These are phyloP conservation scores for Cremastinae sp. DNA, from an alignment of 2,888 invertebrate species.

Conservation along the genomic window DNA sequence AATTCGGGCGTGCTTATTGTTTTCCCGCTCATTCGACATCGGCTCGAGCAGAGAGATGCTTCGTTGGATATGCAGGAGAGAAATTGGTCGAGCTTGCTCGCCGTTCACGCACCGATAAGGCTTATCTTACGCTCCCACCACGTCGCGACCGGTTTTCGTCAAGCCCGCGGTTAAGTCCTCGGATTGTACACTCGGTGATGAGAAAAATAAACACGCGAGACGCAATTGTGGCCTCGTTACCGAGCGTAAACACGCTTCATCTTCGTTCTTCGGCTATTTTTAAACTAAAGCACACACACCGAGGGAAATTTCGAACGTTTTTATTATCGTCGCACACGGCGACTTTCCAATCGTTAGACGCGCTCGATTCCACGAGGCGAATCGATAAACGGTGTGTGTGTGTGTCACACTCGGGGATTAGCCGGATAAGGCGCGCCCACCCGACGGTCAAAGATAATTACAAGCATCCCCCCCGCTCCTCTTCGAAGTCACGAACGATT, in stretches of 20 bases:
- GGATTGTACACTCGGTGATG: not conserved
- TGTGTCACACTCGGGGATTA: slow-evolving; percentile 9
- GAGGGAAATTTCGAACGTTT: no score
- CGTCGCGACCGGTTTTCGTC: not conserved
- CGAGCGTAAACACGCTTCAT: no score
- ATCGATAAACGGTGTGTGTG: slow-evolving; percentile 32
- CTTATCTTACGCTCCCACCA: slow-evolving; percentile 38
- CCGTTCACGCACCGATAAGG: slow-evolving; percentile 42
- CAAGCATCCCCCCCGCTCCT: not conserved
- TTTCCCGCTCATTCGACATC: not conserved
- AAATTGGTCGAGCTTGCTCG: slow-evolving; percentile 13
- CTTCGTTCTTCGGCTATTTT: no score
- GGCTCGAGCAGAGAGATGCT: not conserved
- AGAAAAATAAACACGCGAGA: not conserved
- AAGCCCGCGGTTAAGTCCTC: not conserved
- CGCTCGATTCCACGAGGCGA: not conserved
- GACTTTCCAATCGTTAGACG: no score
- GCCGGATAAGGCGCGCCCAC: slow-evolving; percentile 20
- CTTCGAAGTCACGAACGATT: slow-evolving; percentile 18
- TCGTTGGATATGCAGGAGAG: not conserved
- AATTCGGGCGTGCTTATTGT: not conserved
- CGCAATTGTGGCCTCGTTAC: no score
- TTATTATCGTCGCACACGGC: not conserved
- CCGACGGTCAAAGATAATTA: slow-evolving; percentile 28
- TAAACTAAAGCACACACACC: no score